Conservation (phyloP, 2,113 vertebrate genomes). For the Apodemus sylvaticus region DNA sequence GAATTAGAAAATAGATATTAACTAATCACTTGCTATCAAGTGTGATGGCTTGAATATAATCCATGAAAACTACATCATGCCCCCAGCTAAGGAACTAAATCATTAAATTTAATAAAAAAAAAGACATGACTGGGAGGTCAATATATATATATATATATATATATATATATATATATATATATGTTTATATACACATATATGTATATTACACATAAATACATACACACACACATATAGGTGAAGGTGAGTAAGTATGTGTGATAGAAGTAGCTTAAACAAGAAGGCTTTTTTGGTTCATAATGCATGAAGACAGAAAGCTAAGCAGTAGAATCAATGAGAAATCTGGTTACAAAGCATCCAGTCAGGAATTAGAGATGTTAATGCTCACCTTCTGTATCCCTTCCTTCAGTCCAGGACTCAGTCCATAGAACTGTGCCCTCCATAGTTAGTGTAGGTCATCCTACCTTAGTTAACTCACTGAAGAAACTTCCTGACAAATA, state of each 20-base stretch:
- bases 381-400: background rate
- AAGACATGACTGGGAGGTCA: background rate
- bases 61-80: background rate
- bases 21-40: background rate
- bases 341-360: background rate
- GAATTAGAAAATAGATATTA: background rate
- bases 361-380: background rate
- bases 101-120: background rate
- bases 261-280: background rate
- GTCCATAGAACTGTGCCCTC: no score
- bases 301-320: background rate
- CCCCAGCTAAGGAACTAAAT: background rate
- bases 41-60: background rate
- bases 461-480: background rate
- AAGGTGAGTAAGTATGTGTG: background rate
- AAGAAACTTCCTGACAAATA: background rate
- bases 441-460: background rate
- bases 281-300: background rate
- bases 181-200: background rate
- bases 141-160: accelerated
- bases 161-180: background rate
- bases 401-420: background rate
- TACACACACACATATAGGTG: background rate
- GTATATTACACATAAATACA: background rate
- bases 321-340: background rate